Evolutionary conservation across 2,113 vertebrate genomes (phyloP), one percentile per base, ranked within the genome.

Genomic region (Struthio camelus): DNA sequence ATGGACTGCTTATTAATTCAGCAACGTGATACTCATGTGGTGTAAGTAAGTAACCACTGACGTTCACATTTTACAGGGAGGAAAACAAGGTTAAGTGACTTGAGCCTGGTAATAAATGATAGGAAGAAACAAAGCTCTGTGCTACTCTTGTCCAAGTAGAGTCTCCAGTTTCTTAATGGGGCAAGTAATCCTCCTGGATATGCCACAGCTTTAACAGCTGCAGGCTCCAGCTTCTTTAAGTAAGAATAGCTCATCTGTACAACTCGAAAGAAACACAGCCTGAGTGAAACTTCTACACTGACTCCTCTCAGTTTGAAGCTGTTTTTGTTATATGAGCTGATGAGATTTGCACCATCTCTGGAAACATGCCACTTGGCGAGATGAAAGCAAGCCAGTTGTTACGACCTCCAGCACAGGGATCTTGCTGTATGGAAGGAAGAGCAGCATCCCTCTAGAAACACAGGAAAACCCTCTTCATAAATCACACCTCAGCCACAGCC

Each of bases 111-210:
- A 77, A 90, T 22, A 69, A 72, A 14, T 66, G 72, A 67, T 0
- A 0, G 80, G 77, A 93, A 62, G 36, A 89, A 87, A 58, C 2
- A 8, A 89, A 94, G 79, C 70, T 19, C 36, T 15, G 48, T 15
- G 48, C 71, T 80, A 54, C 67, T 92, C 50, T 64, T 10, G 5
- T 77, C 70, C 53, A 40, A 66, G 50, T 36, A 64, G 25, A 64
- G 75, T 20, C 88, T 95, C 87, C 69, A 46, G 79, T 82, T 87
- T 91, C 91, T 66, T 91, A 93, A 92, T 54, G 84, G 54, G 92
- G 62, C 54, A 93, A 72, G 50, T 92, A 94, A 95, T 64, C 66
- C 78, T 87, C 4, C 76, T 64, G 59, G 80, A 82, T 62, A 87
- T 46, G 32, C 62, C 54, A 65, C 30, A 85, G 90, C 73, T 87